Percentiles rank a stretch among this genome's conserved stretches.
These are phyloP conservation scores for Orientallactaga sibirica DNA, from an alignment of 2,797 vertebrate species.

Conservation along the genomic window DNA sequence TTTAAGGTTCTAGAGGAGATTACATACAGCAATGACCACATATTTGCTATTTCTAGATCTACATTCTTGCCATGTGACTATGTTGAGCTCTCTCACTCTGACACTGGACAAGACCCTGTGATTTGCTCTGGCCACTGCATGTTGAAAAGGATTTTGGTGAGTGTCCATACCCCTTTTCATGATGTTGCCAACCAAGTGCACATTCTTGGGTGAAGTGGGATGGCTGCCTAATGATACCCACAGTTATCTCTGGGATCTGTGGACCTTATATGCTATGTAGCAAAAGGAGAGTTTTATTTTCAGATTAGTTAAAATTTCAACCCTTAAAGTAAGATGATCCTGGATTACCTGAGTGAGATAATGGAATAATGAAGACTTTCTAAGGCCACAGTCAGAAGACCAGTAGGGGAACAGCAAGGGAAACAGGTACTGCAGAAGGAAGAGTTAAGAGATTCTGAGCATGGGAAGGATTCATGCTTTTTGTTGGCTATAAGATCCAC, in stretches of 20 bases:
- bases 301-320: not conserved
- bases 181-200: not conserved
- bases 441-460: not conserved
- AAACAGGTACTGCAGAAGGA: not conserved
- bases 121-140: not conserved
- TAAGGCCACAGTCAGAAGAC: not conserved
- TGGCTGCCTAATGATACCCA: not conserved
- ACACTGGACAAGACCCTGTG: not conserved
- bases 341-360: not conserved
- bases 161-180: not conserved
- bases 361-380: too few relatives aligned
- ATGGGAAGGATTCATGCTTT: not conserved
- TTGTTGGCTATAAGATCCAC: not conserved
- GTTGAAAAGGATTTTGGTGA: not conserved
- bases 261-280: not conserved
- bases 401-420: not conserved
- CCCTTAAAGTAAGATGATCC: not conserved
- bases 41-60: not conserved
- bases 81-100: not conserved
- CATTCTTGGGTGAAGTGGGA: not conserved
- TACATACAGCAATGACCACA: accelerated
- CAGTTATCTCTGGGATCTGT: not conserved
- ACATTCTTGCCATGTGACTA: not conserved
- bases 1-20: not conserved
- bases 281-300: not conserved